Conservation (phyloP, 2,113 vertebrate genomes). For the Festucalex cinctus region DNA sequence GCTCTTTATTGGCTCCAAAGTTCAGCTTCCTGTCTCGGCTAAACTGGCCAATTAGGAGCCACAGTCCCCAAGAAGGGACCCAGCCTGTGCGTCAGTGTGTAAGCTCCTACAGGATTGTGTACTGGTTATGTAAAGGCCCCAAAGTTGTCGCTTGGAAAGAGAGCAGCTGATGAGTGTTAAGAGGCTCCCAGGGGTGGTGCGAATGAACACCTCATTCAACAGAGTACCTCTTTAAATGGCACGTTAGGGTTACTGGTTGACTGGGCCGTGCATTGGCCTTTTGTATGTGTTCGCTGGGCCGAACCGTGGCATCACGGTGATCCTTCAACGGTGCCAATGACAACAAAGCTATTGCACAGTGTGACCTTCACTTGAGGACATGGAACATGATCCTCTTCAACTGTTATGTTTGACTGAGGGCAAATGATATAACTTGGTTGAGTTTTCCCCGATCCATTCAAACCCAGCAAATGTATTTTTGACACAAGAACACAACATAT, state of each 20-base stretch:
- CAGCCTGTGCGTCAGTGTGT: slow-evolving; percentile 40
- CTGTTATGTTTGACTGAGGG: background rate
- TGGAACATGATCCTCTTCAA: background rate
- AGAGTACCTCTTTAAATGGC: background rate
- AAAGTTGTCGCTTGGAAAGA: background rate
- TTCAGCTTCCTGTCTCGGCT: background rate
- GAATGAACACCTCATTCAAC: background rate
- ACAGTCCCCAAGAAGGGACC: slow-evolving; percentile 2
- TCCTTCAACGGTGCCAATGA: background rate
- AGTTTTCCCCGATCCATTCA: too few species aligned
- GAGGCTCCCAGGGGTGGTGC: background rate
- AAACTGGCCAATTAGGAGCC: slow-evolving; percentile 5
- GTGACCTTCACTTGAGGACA: background rate
- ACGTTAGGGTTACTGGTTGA: background rate
- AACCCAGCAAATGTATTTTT: too few species aligned
- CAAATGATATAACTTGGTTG: too few species aligned
- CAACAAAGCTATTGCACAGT: background rate
- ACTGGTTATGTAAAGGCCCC: background rate
- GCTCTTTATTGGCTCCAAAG: slow-evolving; percentile 2
- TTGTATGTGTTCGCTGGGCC: background rate
- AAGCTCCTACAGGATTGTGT: slow-evolving; percentile 19
- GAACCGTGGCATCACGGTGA: background rate
- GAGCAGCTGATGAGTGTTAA: background rate
- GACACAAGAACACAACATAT: too few species aligned
- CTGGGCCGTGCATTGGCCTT: background rate